Base-by-base conservation (phyloP, 2,113 vertebrate genomes). In the Cairina moschata region DNA sequence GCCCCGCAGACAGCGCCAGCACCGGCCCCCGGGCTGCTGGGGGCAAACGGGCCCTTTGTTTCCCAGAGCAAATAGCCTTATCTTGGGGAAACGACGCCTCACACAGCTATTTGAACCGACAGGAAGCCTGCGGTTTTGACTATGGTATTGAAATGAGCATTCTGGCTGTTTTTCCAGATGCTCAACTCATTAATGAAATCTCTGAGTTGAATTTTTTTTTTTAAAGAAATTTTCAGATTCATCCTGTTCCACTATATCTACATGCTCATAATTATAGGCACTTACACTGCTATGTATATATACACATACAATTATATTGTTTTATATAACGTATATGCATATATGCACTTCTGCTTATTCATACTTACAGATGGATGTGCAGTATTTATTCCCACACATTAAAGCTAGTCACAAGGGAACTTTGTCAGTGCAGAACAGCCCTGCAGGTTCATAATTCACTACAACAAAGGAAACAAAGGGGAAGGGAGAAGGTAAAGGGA, bases 41-140 rank as follows among this genome's bases (percentile, higher is more conserved):
- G 85, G 85, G 86, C 79, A 68, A 90, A 83, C 31, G 65, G 66
- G 63, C 48, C 91, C 63, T 72, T 68, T 79, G 81, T 88, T 78
- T 73, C 63, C 40, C 8, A 83, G 58, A 69, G 59, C 74, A 95
- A 91, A 90, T 17, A 91, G 26, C 34, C 56, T 94, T 94, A 88
- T 94, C 90, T 75, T 25, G 15, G 56, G 72, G 75, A 91, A 94
- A 40, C 63, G 50, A 74, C 62, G 42, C 34, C 73, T 89, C 16
- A 2, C 46, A 20, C 38, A 34, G 67, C 22, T 67, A 50, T 76
- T 80, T 71, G 52, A 93, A 73, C 34, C 1, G 2, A 48, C 17
- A 68, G 85, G 81, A 95, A 92, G 66, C 38, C 56, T 74, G 59
- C 52, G 78, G 29, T 13, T 69, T 93, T 93, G 58, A 44, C 38